Evolutionary conservation across 2,888 invertebrate species (phyloP).

Genomic region (Candidula unifasciata): DNA sequence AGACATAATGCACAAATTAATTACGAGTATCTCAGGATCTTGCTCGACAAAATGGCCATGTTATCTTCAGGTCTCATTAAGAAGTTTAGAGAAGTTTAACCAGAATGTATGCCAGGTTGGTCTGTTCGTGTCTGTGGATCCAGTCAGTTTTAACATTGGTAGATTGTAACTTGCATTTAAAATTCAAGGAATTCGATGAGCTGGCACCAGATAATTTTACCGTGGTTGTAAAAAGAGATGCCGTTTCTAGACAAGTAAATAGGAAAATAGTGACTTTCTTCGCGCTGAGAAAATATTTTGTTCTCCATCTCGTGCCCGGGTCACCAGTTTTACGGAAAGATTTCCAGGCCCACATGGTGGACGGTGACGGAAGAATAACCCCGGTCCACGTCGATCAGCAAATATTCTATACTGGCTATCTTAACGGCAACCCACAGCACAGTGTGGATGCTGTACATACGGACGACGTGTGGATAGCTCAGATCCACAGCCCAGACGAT

Average conservation of each 20-base stretch:
- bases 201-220: conserved; percentile 11
- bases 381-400: not conserved
- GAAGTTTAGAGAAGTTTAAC: too few species aligned
- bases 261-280: conserved; percentile 25
- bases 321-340: conserved; percentile 18
- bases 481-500: conserved; percentile 14
- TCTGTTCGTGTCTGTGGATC: not conserved
- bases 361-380: not conserved
- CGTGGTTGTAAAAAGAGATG: conserved; percentile 22
- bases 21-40: too few species aligned
- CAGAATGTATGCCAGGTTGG: too few species aligned
- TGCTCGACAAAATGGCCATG: too few species aligned
- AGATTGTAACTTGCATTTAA: conserved; percentile 1
- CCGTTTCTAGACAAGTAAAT: not conserved
- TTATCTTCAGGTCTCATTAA: too few species aligned
- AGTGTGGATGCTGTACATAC: conserved; percentile 29
- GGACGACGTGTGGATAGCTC: conserved; percentile 34
- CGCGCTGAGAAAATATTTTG: conserved; percentile 22
- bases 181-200: not conserved
- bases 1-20: too few species aligned
- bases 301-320: conserved; percentile 10
- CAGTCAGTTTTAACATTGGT: not conserved
- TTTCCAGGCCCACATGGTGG: conserved; percentile 11
- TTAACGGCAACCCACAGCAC: not conserved
- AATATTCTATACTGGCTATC: conserved; percentile 19